Evolutionary conservation across 2,888 invertebrate species (phyloP).

Genomic region (Aspidapion aeneum): DNA sequence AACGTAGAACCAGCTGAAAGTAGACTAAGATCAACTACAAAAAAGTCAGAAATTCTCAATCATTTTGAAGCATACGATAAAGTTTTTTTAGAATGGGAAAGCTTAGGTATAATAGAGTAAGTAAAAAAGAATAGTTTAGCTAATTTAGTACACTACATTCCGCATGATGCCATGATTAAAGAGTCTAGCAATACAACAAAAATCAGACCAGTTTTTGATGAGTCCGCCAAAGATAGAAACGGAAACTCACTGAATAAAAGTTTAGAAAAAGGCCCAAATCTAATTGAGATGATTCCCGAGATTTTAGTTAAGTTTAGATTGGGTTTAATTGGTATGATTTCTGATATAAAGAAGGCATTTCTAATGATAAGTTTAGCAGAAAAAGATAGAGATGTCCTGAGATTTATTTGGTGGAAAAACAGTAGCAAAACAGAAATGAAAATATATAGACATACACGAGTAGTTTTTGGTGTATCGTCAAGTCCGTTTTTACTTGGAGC

Average conservation of each 20-base stretch:
- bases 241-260: neutral
- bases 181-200: neutral
- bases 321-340: slow-evolving; percentile 1
- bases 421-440: slow-evolving; percentile 9
- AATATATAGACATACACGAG: slow-evolving; percentile 19
- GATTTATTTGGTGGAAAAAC: slow-evolving; percentile 31
- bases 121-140: too few species aligned
- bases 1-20: too few species aligned
- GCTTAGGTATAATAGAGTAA: too few species aligned
- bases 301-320: slow-evolving; percentile 8
- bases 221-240: neutral
- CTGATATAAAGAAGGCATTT: slow-evolving; percentile 38
- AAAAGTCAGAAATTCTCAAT: too few species aligned
- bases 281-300: slow-evolving; percentile 12
- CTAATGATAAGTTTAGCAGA: slow-evolving; percentile 30
- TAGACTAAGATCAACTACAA: too few species aligned
- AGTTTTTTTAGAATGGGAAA: too few species aligned
- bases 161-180: too few species aligned
- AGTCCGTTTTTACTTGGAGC: slow-evolving; percentile 24
- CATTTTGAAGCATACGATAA: too few species aligned
- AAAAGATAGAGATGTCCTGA: slow-evolving; percentile 31
- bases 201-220: neutral
- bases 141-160: too few species aligned
- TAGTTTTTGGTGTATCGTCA: slow-evolving; percentile 18
- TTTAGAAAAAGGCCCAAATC: slow-evolving; percentile 11